Conservation (phyloP, 2,113 vertebrate genomes). For the Aplodontia rufa region DNA sequence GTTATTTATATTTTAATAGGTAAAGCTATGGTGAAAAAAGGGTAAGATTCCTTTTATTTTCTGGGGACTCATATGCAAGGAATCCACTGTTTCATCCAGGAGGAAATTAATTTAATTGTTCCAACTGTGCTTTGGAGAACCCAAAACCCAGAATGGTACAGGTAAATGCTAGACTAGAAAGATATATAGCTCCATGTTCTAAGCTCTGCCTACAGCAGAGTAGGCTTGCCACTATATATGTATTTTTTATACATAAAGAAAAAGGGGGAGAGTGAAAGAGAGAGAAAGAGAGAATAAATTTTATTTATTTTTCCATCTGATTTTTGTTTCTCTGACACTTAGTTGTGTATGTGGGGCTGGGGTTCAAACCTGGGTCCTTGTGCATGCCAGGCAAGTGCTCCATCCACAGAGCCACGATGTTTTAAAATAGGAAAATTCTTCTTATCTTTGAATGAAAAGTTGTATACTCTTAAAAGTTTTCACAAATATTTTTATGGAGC, state of each 20-base stretch:
- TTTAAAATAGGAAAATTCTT: background rate
- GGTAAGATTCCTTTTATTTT: background rate
- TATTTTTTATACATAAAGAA: too few species aligned
- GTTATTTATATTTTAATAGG: background rate
- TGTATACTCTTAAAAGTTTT: background rate
- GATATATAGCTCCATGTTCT: accelerated
- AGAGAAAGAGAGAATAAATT: too few species aligned
- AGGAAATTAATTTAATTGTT: background rate
- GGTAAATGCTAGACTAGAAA: background rate
- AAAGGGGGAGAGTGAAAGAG: too few species aligned
- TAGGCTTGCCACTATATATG: too few species aligned
- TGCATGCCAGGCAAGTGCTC: too few species aligned
- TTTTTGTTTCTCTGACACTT: too few species aligned
- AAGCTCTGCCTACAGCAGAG: background rate
- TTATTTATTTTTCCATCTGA: too few species aligned
- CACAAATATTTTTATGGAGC: background rate
- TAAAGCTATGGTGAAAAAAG: background rate
- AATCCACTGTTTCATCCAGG: background rate
- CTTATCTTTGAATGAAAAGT: background rate
- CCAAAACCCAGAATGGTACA: background rate
- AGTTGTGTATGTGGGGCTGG: too few species aligned
- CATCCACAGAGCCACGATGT: too few species aligned
- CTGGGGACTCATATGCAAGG: background rate
- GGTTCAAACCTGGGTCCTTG: too few species aligned
- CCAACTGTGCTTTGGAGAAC: background rate